Evolutionary conservation across 1,140 invertebrate species (phyloP), one percentile per base, ranked within the genome.

Genomic region (Mycetomoellerius zeteki): DNA sequence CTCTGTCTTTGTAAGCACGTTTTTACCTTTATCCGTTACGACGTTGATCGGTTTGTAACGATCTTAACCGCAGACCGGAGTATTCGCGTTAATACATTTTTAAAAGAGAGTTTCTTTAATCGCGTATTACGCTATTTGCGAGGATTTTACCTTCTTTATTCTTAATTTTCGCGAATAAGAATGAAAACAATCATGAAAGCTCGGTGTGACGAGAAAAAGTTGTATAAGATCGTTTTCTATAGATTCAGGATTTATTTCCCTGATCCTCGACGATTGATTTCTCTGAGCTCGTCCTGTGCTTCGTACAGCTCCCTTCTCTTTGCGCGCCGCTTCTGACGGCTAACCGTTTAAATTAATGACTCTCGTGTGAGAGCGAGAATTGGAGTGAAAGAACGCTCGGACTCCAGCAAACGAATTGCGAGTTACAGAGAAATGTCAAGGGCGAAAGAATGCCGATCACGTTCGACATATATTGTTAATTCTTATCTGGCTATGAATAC

Each of bases 301-400:
- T 85, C 56, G 33, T 21, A 21, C 58, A 21, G 43, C 50, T n/a
- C 47, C 27, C 27, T 54, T 50, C 52, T 73, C 62, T 71, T 82
- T 50, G 43, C 85, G 52, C 60, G 30, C 12, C 86, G 43, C 27
- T 69, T 80, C 30, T 62, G 88, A 88, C 67, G 69, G 62, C 21
- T 43, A 43, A 43, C 37, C 73, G 58, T 27, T 88, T 71, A 88
- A 89, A 89, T 89, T 89, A 89, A 88, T 89, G 81, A 72, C 73
- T 30, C 78, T 58, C 56, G 50, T 84, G 82, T 47, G 58, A 37
- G 43, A 78, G n/a, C 80, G 73, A 76, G 80, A 73, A 88, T 86
- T 56, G 87, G 37, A 71, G 50, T 58, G 43, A 72, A 88, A 80
- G 81, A 89, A 85, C 37, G 73, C 47, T 71, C 12, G 56, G 58